Evolutionary conservation across 2,113 vertebrate species (phyloP), one percentile per base, ranked within the genome.

Genomic region (Solea solea): DNA sequence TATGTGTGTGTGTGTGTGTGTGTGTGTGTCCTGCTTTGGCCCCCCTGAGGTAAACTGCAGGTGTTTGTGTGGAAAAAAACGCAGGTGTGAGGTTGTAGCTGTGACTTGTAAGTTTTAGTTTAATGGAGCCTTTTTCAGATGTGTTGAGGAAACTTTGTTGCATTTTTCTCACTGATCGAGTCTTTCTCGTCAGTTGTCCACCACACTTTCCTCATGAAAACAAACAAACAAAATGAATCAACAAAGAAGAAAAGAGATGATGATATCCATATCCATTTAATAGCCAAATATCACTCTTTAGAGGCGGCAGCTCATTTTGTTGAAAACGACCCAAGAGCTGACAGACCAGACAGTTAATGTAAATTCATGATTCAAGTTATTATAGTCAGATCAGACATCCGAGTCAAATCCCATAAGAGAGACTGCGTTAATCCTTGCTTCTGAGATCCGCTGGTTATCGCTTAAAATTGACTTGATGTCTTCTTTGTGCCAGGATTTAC

Each of bases 1-100:
- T 51, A 69, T 72, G 74, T 71, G 72, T 72, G 74, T 71, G 50
- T 41, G 49, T 34, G 10, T 80, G 41, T 8, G 57, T 71, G 76
- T 52, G 39, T 50, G 34, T 57, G 39, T 72, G 27, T 74, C 16
- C 34, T 57, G 49, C 56, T 44, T 62, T 50, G 14, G 54, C 45
- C 15, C 28, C 39, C 25, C 5, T 3, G 34, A 34, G 34, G 34
- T 34, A 34, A 34, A 34, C 34, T 34, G 5, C 34, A 34, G 34
- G 34, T 34, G 34, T 34, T 34, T 34, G 34, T 34, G 34, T 34
- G 34, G 34, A 34, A 34, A 34, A 34, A 34, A 34, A 34, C 5
- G 34, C 34, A 34, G 34, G 34, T 34, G 34, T 34, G 34, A 34
- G 34, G 34, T 4, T 3, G 34, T 34, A 34, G 34, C 34, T 6